Evolutionary conservation across 2,797 vertebrate species (phyloP), one percentile per base, ranked within the genome.

Genomic region (Ciconia nigra): DNA sequence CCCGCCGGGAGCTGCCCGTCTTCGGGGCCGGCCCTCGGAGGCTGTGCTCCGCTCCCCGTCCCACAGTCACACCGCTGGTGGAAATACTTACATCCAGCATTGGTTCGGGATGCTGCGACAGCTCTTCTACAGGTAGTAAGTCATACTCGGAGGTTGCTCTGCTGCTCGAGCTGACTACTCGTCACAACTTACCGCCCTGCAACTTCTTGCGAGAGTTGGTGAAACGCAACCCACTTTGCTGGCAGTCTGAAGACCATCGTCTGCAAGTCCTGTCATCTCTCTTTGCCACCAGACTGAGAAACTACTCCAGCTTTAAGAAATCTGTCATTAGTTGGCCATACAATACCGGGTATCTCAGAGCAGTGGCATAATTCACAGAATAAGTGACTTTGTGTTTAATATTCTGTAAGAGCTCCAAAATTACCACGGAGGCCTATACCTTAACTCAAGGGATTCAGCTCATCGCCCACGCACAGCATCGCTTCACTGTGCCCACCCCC

Each of bases 401-500:
- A 14, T 1, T 28, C 4, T 18, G 1, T 5, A 46, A 4, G 37
- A 37, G 33, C 37, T 31, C n/a, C n/a, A 3, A 2, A 39, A 6
- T 15, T 16, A 35, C 51, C 61, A 13, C 0, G 8, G 46, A 52
- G 51, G 25, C 58, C 70, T 5, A 1, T 10, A 3, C 24, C 24
- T 7, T 1, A 18, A 3, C 15, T 6, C 2, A 3, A 18, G 22
- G 49, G 37, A 13, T 22, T 1, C 14, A 22, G 63, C 41, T n/a
- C 7, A 0, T 2, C 35, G 71, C 16, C 12, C 44, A 1, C 3
- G 2, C 2, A 1, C 58, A 24, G 58, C 77, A 11, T 3, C 1
- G 3, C 67, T 18, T 8, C 13, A 1, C 37, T 7, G 37, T 7
- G 1, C 49, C 54, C 77, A 20, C 11, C 42, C 24, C 26, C 11